Evolutionary conservation across 2,797 vertebrate genomes (phyloP), one percentile per base, ranked within the genome.

Genomic region (Myotis daubentonii): DNA sequence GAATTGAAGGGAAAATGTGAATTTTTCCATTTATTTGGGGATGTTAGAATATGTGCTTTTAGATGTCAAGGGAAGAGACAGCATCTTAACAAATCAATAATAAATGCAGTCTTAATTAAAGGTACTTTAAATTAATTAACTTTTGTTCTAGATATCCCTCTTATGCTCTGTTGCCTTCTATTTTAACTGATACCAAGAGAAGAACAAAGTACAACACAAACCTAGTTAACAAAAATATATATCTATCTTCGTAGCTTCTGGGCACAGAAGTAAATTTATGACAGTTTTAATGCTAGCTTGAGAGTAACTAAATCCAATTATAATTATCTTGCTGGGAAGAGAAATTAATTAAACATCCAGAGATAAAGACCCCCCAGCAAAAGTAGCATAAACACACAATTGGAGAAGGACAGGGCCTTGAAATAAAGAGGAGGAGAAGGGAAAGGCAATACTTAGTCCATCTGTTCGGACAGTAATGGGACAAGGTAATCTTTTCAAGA

Each of bases 291-390:
- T 97, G 97, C 86, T 92, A 98, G 96, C 94, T 97, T 81, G 66
- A 97, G 96, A 97, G 95, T 89, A 97, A 96, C 93, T 96, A 97
- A 97, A 93, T 89, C 92, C 94, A 97, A 94, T 97, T 98, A 98
- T 96, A 98, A 95, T 96, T 97, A 98, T 97, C 96, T 98, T 85
- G 3, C 97, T 98, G 96, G 95, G 96, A 95, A 98, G 95, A 98
- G 72, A 98, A 98, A 98, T 97, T 98, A 98, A 98, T 98, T 98
- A 98, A 98, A 97, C 81, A 97, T 94, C 75, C 89, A 95, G 95
- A 66, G 97, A 97, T 96, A 97, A 98, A 98, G 97, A 97, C 47
- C 89, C 96, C 96, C 97, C 82, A 98, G 97, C 96, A 97, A 98
- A 97, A 55, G 87, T 92, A 96, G 96, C 98, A 98, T 94, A 98